Evolutionary conservation across 2,797 vertebrate species (phyloP).

Genomic region (Pagetopsis macropterus): DNA sequence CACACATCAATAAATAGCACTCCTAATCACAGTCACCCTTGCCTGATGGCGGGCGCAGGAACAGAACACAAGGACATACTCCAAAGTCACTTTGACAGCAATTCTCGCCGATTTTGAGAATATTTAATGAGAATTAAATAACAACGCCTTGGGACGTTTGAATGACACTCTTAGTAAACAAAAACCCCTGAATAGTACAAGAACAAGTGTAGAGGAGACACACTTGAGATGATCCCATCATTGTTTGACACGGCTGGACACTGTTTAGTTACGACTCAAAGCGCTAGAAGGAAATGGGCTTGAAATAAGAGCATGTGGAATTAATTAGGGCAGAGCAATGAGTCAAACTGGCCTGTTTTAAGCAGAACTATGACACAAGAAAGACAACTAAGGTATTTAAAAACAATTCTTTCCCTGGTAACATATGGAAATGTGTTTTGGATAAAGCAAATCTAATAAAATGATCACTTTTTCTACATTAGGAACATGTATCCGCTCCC

Average conservation of each 20-base stretch:
- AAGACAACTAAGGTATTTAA: constrained; percentile 9
- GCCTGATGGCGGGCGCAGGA: constrained; percentile 38
- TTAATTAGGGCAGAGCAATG: constrained; percentile 59
- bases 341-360: constrained; percentile 45
- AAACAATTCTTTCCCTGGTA: constrained; percentile 14
- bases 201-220: constrained; percentile 47
- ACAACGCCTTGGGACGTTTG: constrained; percentile 44
- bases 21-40: constrained; percentile 45
- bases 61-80: constrained; percentile 51
- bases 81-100: constrained; percentile 63
- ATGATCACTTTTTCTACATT: constrained; percentile 42
- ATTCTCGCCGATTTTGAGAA: constrained; percentile 40
- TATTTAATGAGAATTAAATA: constrained; percentile 56
- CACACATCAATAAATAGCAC: constrained; percentile 39
- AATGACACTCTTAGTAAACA: constrained; percentile 54
- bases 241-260: constrained; percentile 48
- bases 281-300: constrained; percentile 35
- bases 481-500: constrained; percentile 9
- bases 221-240: constrained; percentile 33
- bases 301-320: constrained; percentile 62
- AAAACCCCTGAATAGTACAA: constrained; percentile 44
- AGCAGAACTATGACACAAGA: constrained; percentile 44
- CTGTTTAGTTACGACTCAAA: constrained; percentile 47
- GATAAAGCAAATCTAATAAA: constrained; percentile 55
- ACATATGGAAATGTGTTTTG: constrained; percentile 46